Evolutionary conservation across 2,113 vertebrate genomes (phyloP), one percentile per base, ranked within the genome.

Genomic region (Pseudopipra pipra): DNA sequence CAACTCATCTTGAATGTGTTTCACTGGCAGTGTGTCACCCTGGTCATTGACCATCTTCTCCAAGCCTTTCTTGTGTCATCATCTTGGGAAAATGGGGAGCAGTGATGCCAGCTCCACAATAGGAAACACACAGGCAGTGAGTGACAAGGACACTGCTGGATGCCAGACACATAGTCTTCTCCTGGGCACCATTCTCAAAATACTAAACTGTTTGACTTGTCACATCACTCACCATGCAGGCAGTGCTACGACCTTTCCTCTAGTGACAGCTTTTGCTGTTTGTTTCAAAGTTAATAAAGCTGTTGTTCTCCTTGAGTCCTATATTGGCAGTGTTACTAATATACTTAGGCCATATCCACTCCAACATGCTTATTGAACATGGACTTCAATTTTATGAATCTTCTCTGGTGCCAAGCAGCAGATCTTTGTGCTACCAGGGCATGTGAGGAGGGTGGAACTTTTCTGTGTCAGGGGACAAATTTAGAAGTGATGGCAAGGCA

Each of bases 391-490:
- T 90, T 62, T 71, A 61, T 56, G 61, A 54, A 37, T 61, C 43
- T 21, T 77, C 4, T 15, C 10, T 1, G 2, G 59, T 65, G 88
- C 47, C 88, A 90, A 74, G 59, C 14, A 71, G 43, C 20, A 85
- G 51, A 17, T 22, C 43, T 74, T 67, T 6, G 2, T 72, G 44
- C 12, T 52, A 43, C 27, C 0, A 0, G 28, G 43, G 3, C 5
- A 35, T 1, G 0, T 56, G n/a, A 33, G 47, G 30, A 51, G 24
- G 3, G 13, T 15, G 28, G 35, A 92, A 14, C 7, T 44, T 30
- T 73, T 77, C 78, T 86, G 21, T 51, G 31, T 59, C 35, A 35
- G 63, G 67, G 55, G 20, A 90, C 76, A 92, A 89, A 18, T 56
- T 81, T 80, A 88, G 39, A 90, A 92, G 73, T 49, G 52, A 89